Conservation (phyloP, 2,888 invertebrate genomes). For the Philonicus albiceps region DNA sequence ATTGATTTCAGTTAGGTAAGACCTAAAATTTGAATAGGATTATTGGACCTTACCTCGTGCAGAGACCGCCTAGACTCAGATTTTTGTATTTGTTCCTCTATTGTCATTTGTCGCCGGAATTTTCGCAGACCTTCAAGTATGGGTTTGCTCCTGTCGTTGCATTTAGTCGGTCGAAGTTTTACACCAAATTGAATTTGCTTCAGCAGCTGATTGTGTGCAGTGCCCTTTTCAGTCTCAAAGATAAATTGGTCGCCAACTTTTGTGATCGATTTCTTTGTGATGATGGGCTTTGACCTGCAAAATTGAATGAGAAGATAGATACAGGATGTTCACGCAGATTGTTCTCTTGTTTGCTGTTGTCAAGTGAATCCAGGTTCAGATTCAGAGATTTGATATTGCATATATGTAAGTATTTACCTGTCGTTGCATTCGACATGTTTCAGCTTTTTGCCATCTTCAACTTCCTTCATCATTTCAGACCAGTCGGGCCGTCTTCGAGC, state of each 20-base stretch:
- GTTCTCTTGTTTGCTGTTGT: neutral
- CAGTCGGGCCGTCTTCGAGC: constrained; percentile 86
- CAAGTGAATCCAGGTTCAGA: neutral
- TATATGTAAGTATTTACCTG: constrained; percentile 64
- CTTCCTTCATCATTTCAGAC: constrained; percentile 90
- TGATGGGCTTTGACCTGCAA: constrained; percentile 69
- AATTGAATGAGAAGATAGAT: neutral
- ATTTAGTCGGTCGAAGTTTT: constrained; percentile 76
- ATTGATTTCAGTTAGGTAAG: neutral
- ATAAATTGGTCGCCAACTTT: constrained; percentile 83
- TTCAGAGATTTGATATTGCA: neutral
- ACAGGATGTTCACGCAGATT: neutral
- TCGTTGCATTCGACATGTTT: constrained; percentile 88
- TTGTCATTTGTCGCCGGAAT: constrained; percentile 87
- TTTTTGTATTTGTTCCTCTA: constrained; percentile 88
- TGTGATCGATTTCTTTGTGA: constrained; percentile 68
- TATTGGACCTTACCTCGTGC: constrained; percentile 59
- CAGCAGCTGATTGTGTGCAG: constrained; percentile 80
- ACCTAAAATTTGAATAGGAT: neutral
- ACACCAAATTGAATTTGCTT: constrained; percentile 84
- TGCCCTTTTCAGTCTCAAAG: constrained; percentile 85
- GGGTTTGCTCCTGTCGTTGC: constrained; percentile 88
- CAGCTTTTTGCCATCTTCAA: constrained; percentile 78
- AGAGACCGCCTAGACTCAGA: constrained; percentile 72
- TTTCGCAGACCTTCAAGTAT: constrained; percentile 83